Base-by-base conservation (phyloP, 2,113 vertebrate species). In the Laticauda colubrina region DNA sequence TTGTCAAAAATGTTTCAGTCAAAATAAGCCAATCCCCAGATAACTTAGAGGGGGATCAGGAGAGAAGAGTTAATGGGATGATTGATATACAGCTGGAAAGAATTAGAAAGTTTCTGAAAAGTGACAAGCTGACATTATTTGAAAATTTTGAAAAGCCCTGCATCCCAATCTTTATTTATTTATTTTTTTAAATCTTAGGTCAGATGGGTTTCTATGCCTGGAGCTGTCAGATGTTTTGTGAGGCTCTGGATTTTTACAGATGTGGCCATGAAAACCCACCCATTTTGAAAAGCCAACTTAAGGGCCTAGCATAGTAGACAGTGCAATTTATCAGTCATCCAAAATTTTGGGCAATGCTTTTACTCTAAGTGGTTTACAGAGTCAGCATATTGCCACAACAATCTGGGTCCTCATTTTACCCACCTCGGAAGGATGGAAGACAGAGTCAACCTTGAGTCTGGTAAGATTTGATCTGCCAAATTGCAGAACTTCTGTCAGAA, bases 71-170 rank as follows among this genome's bases (percentile, higher is more conserved):
- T 97, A 97, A 97, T 95, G 90, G 96, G 97, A 96, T 96, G 97
- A 98, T 97, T 98, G 98, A 98, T 96, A 97, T 97, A 95, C 96
- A 98, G 97, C 96, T 97, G 98, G 98, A 98, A 98, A 97, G 96
- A 97, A 98, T 98, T 97, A 97, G 89, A 92, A 94, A 95, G 85
- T 75, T 94, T 94, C 88, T 86, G 91, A 92, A 93, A 96, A 95
- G 93, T 92, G 96, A 94, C 96, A 97, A 96, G 21, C 88, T 94
- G 95, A 96, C 94, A 92, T 69, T 91, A 91, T 94, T 96, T 93
- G 93, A 95, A 93, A 93, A 89, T 59, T 81, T 69, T 5, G 0
- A 29, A 90, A 94, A 93, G 95, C 90, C 92, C 90, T 94, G 91
- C 93, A 89, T 18, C 1, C 3, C 34, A 88, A 86, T 93, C 57